Base-by-base conservation (phyloP, 35 echinoderm and acorn worm genomes). In the Amphiura filiformis region DNA sequence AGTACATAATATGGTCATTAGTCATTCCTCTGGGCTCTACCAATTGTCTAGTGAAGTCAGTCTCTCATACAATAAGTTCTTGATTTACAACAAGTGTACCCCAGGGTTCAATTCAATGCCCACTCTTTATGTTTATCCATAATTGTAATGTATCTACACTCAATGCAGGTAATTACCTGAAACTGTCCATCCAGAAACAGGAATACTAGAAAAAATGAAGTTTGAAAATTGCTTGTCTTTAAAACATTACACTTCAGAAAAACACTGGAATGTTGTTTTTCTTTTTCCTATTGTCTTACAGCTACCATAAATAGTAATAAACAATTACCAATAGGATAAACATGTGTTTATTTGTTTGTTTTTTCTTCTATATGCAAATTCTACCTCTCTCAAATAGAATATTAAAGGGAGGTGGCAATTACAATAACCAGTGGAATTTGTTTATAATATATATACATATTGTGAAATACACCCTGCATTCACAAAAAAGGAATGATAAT, bases 401-500 rank as follows among this genome's bases (percentile, higher is more conserved):
- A 70, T 70, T 70, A 26, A 18, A 70, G 28, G 61, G 61, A 70
- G 61, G 61, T 26, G 61, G 26, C 61, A 13, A 70, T n/a, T 26
- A 70, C 28, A 26, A n/a, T 70, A n/a, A 70, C 61, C 15, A 26
- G 15, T 70, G 28, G 61, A 13, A 13, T 70, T 70, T 3, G 7
- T 30, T 26, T n/a, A 70, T 70, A 70, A 70, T 70, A 70, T 70
- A 70, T 70, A 47, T 23, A 70, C 28, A 70, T 70, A 70, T 18
- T 70, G 61, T 70, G 61, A 70, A 70, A 70, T 47, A 9, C 5
- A 70, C 61, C 15, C 28, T 70, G 61, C 28, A 26, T 70, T 70
- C 61, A 70, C 61, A 70, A 70, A n/a, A n/a, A 15, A 70, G 61
- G 61, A 70, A 70, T 70, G 61, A 70, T 70, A 70, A 70, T 70